Evolutionary conservation across 1,140 invertebrate genomes (phyloP).

Genomic region (Nasonia vitripennis): DNA sequence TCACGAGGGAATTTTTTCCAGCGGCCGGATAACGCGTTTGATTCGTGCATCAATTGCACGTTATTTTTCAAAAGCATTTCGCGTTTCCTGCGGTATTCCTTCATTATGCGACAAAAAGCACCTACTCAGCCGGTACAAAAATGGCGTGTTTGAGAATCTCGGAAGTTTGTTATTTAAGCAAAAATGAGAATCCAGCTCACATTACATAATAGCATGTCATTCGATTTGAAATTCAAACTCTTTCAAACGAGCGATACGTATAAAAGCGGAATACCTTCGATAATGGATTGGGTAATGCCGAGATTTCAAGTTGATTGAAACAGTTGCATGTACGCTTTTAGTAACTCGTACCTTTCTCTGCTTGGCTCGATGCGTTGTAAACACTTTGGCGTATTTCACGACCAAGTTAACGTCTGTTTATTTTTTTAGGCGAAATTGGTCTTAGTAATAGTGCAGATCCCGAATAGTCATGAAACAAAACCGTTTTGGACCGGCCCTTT

Average conservation of each 20-base stretch:
- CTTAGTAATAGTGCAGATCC: too few relatives aligned
- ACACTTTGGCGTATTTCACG: too few relatives aligned
- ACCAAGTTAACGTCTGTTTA: too few relatives aligned
- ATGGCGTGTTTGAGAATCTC: conserved; percentile 9
- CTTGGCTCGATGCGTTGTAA: too few relatives aligned
- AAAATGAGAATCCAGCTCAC: conserved; percentile 10
- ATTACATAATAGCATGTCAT: conserved; percentile 17
- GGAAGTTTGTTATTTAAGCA: conserved; percentile 8
- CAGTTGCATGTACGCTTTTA: neutral
- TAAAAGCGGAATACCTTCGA: neutral
- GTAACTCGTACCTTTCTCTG: too few relatives aligned
- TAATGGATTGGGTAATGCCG: neutral
- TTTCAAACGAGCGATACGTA: neutral
- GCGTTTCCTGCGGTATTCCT: neutral
- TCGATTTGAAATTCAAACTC: conserved; percentile 26
- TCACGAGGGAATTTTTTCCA: neutral
- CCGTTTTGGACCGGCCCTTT: too few relatives aligned
- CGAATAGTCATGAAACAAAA: too few relatives aligned
- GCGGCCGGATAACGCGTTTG: neutral
- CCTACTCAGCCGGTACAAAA: neutral
- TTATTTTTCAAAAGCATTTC: neutral
- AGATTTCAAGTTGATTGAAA: neutral
- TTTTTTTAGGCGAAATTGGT: too few relatives aligned
- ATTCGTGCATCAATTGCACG: neutral
- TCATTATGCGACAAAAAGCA: too few relatives aligned